These are phyloP conservation scores for Cylindroiulus punctatus DNA, from an alignment of 2,888 invertebrate species.

Conservation along the genomic window DNA sequence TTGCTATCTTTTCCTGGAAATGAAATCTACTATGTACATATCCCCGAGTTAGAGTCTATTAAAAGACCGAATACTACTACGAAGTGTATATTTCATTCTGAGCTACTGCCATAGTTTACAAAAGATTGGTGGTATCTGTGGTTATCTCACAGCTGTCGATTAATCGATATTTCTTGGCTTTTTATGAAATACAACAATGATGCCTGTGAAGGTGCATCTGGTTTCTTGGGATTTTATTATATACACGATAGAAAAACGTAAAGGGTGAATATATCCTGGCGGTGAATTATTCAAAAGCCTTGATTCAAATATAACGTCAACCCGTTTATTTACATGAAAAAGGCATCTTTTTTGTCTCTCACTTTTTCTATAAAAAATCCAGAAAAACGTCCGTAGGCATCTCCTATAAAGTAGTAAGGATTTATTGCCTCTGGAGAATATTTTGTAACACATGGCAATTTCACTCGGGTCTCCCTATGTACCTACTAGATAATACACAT, in stretches of 20 bases:
- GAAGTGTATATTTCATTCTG: neutral
- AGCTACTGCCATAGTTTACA: neutral
- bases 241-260: neutral
- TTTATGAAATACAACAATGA: neutral
- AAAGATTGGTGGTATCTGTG: neutral
- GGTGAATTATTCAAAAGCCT: constrained; percentile 30
- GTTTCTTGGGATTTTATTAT: neutral
- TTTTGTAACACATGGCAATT: constrained; percentile 27
- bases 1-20: neutral
- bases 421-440: neutral
- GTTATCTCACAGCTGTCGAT: neutral
- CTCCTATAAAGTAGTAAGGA: neutral
- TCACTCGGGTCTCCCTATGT: neutral
- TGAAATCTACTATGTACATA: neutral
- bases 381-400: neutral
- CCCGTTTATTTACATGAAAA: neutral
- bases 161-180: too few relatives aligned
- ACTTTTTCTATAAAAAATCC: neutral
- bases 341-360: neutral
- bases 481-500: neutral
- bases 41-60: neutral
- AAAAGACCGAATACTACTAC: neutral
- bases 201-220: constrained; percentile 11
- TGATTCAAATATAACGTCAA: neutral
- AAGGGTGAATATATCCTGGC: neutral